Evolutionary conservation across 2,113 vertebrate genomes (phyloP).

Genomic region (Bos javanicus): DNA sequence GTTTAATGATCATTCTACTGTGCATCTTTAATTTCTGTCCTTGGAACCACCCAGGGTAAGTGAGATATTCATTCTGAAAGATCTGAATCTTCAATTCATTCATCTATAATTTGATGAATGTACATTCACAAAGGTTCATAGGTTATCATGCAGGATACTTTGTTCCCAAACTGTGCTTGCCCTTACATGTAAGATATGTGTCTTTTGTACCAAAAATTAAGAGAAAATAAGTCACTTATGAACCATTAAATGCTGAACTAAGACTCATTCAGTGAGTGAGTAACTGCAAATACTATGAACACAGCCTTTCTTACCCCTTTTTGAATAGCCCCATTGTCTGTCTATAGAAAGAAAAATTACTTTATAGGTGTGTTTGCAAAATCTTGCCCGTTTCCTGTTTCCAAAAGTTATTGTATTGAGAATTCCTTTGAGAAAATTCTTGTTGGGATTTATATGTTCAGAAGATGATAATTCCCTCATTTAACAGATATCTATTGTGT

Average conservation of each 20-base stretch:
- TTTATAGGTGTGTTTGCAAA: not conserved
- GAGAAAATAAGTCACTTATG: not conserved
- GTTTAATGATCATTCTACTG: not conserved
- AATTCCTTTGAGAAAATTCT: conserved; percentile 13
- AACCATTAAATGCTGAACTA: not conserved
- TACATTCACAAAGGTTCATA: not conserved
- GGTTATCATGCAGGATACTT: not conserved
- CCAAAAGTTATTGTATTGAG: not conserved
- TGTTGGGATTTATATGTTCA: not conserved
- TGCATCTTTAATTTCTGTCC: not conserved
- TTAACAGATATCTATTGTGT: not conserved
- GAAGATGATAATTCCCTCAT: not conserved
- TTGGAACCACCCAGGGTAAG: not conserved
- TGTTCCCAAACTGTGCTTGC: not conserved
- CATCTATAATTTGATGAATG: not conserved
- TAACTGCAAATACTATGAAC: not conserved
- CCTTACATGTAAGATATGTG: not conserved
- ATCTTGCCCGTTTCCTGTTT: not conserved
- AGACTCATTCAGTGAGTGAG: not conserved
- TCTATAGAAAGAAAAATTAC: not conserved
- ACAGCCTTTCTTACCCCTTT: not conserved
- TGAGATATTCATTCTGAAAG: not conserved
- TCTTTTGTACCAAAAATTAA: not conserved
- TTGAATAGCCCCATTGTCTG: not conserved
- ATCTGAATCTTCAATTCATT: not conserved